phyloP scores from a whole-genome alignment of 2,888 invertebrate genomes.

The Acrobasis suavella region DNA sequence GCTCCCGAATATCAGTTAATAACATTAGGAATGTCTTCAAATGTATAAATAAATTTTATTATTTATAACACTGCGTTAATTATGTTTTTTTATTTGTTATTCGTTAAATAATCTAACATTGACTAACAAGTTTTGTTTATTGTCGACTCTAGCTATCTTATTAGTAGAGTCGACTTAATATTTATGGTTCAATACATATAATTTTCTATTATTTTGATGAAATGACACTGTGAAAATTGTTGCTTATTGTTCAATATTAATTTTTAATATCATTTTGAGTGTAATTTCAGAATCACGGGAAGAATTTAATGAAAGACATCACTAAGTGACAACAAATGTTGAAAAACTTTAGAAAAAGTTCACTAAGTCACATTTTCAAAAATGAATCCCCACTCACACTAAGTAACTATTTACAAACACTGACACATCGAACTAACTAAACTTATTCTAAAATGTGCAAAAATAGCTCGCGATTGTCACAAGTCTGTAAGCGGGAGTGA shows the following conservation, averaged over 20 bases:
- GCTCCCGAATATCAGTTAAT: conserved; percentile 13
- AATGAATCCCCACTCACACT: not conserved
- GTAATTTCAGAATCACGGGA: too few relatives aligned
- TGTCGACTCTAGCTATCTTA: too few relatives aligned
- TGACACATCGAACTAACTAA: not conserved
- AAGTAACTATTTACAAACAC: not conserved
- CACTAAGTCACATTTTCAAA: not conserved
- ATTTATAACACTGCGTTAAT: conserved; percentile 6
- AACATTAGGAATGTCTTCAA: conserved; percentile 15
- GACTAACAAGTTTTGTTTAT: too few relatives aligned
- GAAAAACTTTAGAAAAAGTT: not conserved
- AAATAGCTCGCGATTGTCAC: conserved; percentile 5
- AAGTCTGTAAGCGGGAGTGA: not conserved
- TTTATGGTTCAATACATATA: too few relatives aligned
- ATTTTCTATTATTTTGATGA: too few relatives aligned
- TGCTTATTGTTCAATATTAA: too few relatives aligned
- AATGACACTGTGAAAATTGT: too few relatives aligned
- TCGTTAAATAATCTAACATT: too few relatives aligned
- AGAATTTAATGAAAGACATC: too few relatives aligned
- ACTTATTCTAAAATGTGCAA: conserved; percentile 11
- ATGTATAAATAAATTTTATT: conserved; percentile 16
- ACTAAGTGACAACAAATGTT: too few relatives aligned
- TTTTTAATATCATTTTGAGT: too few relatives aligned
- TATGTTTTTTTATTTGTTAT: not conserved
- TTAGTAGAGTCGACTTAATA: too few relatives aligned